Base-by-base conservation (phyloP, 2,888 invertebrate species). In the Bombylius discolor region DNA sequence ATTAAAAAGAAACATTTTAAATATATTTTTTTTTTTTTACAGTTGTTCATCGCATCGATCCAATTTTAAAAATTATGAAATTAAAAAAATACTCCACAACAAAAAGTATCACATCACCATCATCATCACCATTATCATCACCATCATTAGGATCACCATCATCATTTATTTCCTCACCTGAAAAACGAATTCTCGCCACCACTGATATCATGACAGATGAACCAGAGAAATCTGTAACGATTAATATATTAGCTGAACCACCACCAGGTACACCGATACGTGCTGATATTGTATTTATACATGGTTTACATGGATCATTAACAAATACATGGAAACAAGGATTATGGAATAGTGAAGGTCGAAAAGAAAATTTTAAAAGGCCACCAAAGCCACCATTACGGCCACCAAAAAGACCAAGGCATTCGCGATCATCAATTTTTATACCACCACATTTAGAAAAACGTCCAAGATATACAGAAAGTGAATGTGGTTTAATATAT, bases 301-400 rank as follows among this genome's bases (percentile, higher is more conserved):
- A 93, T 66, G 92, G 89, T 0, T 63, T 73, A 31, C 73, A 73
- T 54, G 81, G 87, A 1, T 89, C 89, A 0, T 76, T 87, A 39
- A 80, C 82, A 31, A 86, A 86, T 65, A 91, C 91, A 0, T 92
- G 91, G 91, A 78, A 87, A 49, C 89, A 90, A 68, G 86, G 86
- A 0, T 76, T 81, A 36, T 85, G 85, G 85, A 76, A 68, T 49
- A 73, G 70, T 31, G 70, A 72, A 44, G 68, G 73, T 8, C 66
- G 67, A 14, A 71, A 70, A 12, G 73, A 71, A 9, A 66, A 68
- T 45, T 72, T 73, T 47, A 64, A 73, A 56, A 66, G 74, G 32
- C 73, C 73, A 23, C 73, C 74, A 0, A 65, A 66, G 13, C 72
- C 70, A 0, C 71, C 70, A n/a, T 64, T 73, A 34, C 66, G 72